Conservation (phyloP, 1,140 invertebrate species). For the Medauroidea extradentata region DNA sequence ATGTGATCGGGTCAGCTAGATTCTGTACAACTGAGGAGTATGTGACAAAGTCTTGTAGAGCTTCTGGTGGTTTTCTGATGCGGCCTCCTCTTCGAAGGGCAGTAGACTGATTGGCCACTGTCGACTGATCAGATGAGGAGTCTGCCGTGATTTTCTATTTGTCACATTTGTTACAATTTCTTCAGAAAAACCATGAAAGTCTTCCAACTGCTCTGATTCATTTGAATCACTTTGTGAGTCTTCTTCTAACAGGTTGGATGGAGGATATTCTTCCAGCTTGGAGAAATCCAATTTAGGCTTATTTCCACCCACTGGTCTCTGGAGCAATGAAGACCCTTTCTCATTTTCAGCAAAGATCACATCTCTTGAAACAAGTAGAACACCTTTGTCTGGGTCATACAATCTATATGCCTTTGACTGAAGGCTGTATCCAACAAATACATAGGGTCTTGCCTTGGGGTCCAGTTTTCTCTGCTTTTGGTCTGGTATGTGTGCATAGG, state of each 20-base stretch:
- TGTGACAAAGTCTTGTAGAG: no score
- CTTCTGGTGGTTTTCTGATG: no score
- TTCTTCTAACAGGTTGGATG: background rate
- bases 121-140: no score
- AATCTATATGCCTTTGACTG: conserved; percentile 22
- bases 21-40: no score
- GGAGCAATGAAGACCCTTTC: background rate
- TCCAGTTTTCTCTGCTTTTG: conserved; percentile 18
- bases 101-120: no score
- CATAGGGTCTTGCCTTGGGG: conserved; percentile 6
- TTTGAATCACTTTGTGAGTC: background rate
- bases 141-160: background rate
- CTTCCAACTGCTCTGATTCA: background rate
- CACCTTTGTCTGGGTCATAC: conserved; percentile 3
- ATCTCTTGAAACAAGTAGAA: background rate
- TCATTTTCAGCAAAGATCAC: conserved; percentile 15
- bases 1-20: background rate
- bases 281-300: background rate
- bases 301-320: background rate
- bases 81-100: no score
- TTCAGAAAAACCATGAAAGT: background rate
- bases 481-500: conserved; percentile 15
- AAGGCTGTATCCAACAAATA: conserved; percentile 19
- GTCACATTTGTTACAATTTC: background rate
- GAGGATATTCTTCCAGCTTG: background rate